Base-by-base conservation (phyloP, 92 coral and sea anemone species). In the Porites evermanni region DNA sequence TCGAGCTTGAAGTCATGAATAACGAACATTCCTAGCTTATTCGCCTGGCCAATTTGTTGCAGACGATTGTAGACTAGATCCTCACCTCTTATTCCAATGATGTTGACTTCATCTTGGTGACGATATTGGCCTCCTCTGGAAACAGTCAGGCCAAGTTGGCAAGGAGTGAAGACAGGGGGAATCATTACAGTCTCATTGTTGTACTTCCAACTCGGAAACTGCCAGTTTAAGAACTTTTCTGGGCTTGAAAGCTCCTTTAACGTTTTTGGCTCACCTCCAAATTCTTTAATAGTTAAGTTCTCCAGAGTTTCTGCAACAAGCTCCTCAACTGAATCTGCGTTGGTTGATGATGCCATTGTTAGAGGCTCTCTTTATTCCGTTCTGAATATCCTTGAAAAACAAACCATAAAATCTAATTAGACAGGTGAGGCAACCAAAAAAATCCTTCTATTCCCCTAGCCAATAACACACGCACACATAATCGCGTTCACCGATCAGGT, bases 21-120 rank as follows among this genome's bases (percentile, higher is more conserved):
- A 24, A 89, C 89, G 71, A 89, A 89, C 92, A 89, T 84, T 4
- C 89, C 92, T 26, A 69, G 19, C 68, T 77, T 77, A 38, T 87
- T 74, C 53, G 53, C 60, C 47, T 13, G 65, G 71, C 92, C 84
- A 13, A 70, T 63, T n/a, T 84, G 71, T 38, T 65, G 74, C n/a
- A 89, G 79, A 29, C 60, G 84, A 19, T 77, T 65, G 13, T 84
- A 89, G 32, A 89, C 74, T 56, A 89, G 10, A 21, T 54, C 69
- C 77, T 89, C 89, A 17, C 92, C 89, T 18, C 58, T 53, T 8
- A 58, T 69, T 50, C 84, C 89, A 38, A 58, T 68, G 74, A 70
- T 16, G 18, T 81, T 81, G 60, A 10, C 56, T 14, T 89, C 70
- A 47, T 72, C 80, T 76, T 85, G 67, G 14, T 77, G 67, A 80